phyloP scores from a whole-genome alignment of 1,140 invertebrate species.

The Dendroctonus valens region DNA sequence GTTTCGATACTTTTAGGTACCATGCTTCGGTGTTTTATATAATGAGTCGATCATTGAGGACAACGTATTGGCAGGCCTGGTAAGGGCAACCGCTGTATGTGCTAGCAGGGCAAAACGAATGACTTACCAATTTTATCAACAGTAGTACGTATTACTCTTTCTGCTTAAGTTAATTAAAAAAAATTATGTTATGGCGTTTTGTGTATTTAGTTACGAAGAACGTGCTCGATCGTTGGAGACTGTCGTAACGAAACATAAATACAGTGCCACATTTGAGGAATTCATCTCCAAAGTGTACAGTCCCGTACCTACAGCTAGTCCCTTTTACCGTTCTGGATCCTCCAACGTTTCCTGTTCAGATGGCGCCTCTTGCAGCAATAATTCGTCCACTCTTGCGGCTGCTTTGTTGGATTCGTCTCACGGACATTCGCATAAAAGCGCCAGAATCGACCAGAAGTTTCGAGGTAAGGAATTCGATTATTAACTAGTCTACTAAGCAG shows the following conservation, averaged over 20 bases:
- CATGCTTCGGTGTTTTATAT: slow-evolving; percentile 94
- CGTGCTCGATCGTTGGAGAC: slow-evolving; percentile 81
- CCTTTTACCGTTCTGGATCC: slow-evolving; percentile 50
- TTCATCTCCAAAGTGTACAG: slow-evolving; percentile 84
- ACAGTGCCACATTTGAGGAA: slow-evolving; percentile 88
- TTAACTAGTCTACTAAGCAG: not conserved
- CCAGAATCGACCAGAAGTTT: slow-evolving; percentile 45
- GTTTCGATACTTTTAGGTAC: slow-evolving; percentile 60
- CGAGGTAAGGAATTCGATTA: slow-evolving; percentile 38
- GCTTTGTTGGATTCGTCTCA: slow-evolving; percentile 55
- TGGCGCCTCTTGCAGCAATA: slow-evolving; percentile 36
- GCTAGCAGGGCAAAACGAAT: slow-evolving; percentile 89
- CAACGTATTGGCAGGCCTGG: slow-evolving; percentile 79
- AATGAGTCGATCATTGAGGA: slow-evolving; percentile 90
- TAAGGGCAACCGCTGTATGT: slow-evolving; percentile 88
- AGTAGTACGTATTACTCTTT: slow-evolving; percentile 69
- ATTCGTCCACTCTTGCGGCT: slow-evolving; percentile 52
- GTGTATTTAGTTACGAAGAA: slow-evolving; percentile 79
- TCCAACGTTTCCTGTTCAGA: slow-evolving; percentile 32
- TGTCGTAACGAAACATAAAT: slow-evolving; percentile 86
- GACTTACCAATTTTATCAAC: slow-evolving; percentile 85
- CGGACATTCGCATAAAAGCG: slow-evolving; percentile 42
- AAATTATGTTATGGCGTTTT: slow-evolving; percentile 8
- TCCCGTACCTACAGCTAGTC: slow-evolving; percentile 63
- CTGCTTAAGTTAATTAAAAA: not conserved